phyloP scores from a whole-genome alignment of 1,140 invertebrate genomes.

The Camponotus pennsylvanicus region DNA sequence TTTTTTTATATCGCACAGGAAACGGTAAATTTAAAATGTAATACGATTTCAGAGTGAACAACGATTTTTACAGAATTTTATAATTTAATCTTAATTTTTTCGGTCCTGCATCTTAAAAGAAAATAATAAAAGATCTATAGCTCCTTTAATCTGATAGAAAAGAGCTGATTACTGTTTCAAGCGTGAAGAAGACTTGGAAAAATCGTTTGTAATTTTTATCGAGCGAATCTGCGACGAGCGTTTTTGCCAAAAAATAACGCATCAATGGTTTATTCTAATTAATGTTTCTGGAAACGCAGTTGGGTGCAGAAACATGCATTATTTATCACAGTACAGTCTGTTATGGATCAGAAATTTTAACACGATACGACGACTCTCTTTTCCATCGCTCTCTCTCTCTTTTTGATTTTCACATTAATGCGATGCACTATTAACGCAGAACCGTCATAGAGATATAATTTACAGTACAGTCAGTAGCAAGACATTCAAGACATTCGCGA shows the following conservation, averaged over 20 bases:
- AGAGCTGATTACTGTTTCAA: not conserved
- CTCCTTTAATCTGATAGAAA: not conserved
- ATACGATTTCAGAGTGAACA: not conserved
- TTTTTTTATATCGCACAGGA: conserved; percentile 48
- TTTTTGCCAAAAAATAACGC: conserved; percentile 1
- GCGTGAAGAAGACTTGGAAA: not conserved
- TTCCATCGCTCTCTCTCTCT: not conserved
- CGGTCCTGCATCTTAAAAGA: not conserved
- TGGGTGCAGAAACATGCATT: conserved; percentile 30
- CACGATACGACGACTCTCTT: not conserved
- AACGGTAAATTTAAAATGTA: conserved; percentile 23
- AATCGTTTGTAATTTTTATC: not conserved
- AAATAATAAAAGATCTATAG: not conserved
- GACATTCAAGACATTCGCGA: conserved; percentile 56
- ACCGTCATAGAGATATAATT: conserved; percentile 57
- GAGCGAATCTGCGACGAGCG: not conserved
- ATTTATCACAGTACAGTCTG: conserved; percentile 27
- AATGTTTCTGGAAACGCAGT: conserved; percentile 16
- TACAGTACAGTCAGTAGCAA: conserved; percentile 34
- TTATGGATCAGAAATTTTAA: conserved; percentile 34
- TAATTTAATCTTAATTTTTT: not conserved
- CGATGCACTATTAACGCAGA: conserved; percentile 42
- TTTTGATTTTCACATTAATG: not conserved
- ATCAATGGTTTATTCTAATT: conserved; percentile 20
- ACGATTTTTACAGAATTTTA: not conserved